These are phyloP conservation scores for Azemiops feae DNA, from an alignment of 2,113 vertebrate genomes.

Conservation along the genomic window DNA sequence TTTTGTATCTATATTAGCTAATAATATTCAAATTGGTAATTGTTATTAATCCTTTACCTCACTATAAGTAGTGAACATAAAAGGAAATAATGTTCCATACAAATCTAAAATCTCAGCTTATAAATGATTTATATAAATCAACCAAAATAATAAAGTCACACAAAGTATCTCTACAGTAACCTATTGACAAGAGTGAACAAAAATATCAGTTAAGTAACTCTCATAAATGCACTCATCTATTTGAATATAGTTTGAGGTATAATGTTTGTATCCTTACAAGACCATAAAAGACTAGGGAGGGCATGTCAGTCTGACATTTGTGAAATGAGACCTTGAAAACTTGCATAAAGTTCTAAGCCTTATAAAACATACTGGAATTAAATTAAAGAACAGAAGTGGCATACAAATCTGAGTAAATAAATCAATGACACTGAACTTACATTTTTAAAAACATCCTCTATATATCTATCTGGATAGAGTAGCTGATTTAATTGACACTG, in stretches of 20 bases:
- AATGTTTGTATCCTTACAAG: background rate
- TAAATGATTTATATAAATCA: background rate
- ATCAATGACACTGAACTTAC: background rate
- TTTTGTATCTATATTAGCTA: background rate
- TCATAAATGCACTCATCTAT: background rate
- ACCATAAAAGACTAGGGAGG: background rate
- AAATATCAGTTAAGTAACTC: background rate
- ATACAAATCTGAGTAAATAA: background rate
- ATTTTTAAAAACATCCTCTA: background rate
- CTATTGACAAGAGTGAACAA: background rate
- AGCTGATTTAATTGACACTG: background rate
- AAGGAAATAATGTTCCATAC: background rate
- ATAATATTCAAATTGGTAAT: background rate
- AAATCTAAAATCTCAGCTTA: background rate
- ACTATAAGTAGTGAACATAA: background rate
- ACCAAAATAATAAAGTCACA: background rate
- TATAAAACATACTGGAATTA: background rate
- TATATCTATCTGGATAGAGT: background rate
- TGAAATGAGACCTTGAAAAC: background rate
- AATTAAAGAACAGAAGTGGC: background rate
- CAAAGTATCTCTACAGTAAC: background rate
- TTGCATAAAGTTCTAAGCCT: background rate
- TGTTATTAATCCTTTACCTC: background rate
- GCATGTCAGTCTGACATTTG: background rate
- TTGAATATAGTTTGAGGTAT: background rate